Evolutionary conservation across 2,113 vertebrate species (phyloP).

Genomic region (Cyanoramphus novaezelandiae): DNA sequence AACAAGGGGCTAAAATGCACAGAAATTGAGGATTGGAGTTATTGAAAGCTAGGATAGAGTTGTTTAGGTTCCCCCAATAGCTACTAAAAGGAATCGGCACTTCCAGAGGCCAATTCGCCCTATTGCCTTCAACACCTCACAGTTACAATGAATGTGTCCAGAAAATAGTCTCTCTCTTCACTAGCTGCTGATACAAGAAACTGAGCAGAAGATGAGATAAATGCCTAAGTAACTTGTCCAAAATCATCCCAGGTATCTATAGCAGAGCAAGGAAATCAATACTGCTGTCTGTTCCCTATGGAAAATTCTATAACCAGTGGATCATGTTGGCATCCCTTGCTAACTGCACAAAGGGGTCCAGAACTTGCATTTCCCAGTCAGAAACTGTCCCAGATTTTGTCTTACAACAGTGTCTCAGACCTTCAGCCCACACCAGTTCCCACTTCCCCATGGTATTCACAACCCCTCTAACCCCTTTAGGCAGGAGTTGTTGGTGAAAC

Average conservation of each 20-base stretch:
- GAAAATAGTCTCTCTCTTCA: neutral
- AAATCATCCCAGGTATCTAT: neutral
- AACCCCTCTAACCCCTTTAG: neutral
- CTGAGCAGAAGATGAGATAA: neutral
- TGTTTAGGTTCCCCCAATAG: neutral
- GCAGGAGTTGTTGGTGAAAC: neutral
- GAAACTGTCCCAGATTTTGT: neutral
- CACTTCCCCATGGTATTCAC: neutral
- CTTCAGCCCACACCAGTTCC: neutral
- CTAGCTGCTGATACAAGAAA: neutral
- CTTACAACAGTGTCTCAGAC: neutral
- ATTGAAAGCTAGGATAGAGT: neutral
- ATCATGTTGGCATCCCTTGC: neutral
- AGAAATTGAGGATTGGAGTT: fast-evolving
- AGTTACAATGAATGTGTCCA: neutral
- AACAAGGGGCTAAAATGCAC: neutral
- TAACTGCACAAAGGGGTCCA: neutral
- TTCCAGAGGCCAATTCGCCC: neutral
- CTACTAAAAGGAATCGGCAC: neutral
- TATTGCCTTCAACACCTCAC: neutral
- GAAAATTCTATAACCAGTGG: neutral
- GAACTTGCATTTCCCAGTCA: neutral
- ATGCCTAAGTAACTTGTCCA: neutral
- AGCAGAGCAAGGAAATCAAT: neutral
- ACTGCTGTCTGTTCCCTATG: neutral